These are phyloP conservation scores for Mamestra configurata DNA, from an alignment of 1,140 invertebrate genomes.

Conservation along the genomic window DNA sequence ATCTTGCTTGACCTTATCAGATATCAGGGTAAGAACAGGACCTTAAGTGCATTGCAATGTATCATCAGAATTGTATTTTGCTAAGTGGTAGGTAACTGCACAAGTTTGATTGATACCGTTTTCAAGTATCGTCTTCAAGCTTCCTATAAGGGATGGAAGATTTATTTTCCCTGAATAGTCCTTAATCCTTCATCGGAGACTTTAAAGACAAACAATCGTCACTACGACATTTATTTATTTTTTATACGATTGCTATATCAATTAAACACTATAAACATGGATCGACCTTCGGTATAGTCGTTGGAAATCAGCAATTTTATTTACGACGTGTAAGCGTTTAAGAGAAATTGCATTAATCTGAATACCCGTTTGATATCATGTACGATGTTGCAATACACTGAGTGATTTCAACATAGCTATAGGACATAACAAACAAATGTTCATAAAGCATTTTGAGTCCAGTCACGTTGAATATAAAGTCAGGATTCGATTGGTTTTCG, in stretches of 20 bases:
- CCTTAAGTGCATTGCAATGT: conserved; percentile 31
- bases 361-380: conserved; percentile 87
- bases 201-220: conserved; percentile 64
- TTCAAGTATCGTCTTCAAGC: background rate
- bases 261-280: conserved; percentile 75
- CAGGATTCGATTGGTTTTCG: conserved; percentile 64
- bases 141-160: background rate
- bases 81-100: background rate
- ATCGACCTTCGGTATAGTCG: conserved; percentile 71
- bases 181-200: conserved; percentile 40
- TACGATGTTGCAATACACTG: conserved; percentile 85
- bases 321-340: conserved; percentile 88
- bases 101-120: conserved; percentile 22
- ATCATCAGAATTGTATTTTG: background rate
- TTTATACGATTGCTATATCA: conserved; percentile 71
- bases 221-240: conserved; percentile 58
- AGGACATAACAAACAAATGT: conserved; percentile 59
- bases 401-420: conserved; percentile 61
- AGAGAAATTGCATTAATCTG: conserved; percentile 88
- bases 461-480: conserved; percentile 64
- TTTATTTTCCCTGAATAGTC: background rate
- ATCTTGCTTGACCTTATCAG: conserved; percentile 3
- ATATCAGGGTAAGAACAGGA: conserved; percentile 1
- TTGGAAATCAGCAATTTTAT: conserved; percentile 85
- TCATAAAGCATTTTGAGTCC: conserved; percentile 63